These are phyloP conservation scores for Willowsia nigromaculata DNA, from an alignment of 2,888 invertebrate genomes.

Conservation along the genomic window DNA sequence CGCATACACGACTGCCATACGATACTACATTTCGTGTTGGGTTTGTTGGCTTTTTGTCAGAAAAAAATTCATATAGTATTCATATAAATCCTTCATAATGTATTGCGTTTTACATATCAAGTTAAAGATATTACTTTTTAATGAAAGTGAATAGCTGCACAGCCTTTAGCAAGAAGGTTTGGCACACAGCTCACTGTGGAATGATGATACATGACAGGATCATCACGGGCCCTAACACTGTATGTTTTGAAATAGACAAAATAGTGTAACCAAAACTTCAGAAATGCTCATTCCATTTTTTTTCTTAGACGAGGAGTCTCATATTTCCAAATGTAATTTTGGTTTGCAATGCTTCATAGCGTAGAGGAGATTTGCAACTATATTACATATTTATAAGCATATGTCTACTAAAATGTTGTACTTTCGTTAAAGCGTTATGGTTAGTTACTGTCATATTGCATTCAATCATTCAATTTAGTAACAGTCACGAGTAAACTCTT, in stretches of 20 bases:
- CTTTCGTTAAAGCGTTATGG: neutral
- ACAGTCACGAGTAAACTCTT: neutral
- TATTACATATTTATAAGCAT: neutral
- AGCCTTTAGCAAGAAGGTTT: neutral
- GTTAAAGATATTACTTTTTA: neutral
- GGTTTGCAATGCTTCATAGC: no score
- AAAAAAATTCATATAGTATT: neutral
- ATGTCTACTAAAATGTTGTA: neutral
- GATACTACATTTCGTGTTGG: neutral
- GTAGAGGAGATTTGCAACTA: no score
- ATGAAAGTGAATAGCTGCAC: neutral
- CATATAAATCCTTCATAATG: neutral
- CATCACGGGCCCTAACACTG: neutral
- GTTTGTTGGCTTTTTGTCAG: conserved; percentile 12
- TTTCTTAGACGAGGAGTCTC: no score
- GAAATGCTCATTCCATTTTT: no score
- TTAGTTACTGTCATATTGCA: neutral
- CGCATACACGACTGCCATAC: neutral
- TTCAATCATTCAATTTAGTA: neutral
- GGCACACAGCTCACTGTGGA: neutral
- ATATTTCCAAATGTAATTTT: no score
- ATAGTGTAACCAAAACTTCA: no score
- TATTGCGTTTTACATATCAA: neutral
- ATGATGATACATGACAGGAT: neutral
- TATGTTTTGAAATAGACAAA: neutral